Percentiles rank a stretch among this genome's conserved stretches.
These are phyloP conservation scores for Oeneis ivallda DNA, from an alignment of 2,888 invertebrate genomes.

Conservation along the genomic window DNA sequence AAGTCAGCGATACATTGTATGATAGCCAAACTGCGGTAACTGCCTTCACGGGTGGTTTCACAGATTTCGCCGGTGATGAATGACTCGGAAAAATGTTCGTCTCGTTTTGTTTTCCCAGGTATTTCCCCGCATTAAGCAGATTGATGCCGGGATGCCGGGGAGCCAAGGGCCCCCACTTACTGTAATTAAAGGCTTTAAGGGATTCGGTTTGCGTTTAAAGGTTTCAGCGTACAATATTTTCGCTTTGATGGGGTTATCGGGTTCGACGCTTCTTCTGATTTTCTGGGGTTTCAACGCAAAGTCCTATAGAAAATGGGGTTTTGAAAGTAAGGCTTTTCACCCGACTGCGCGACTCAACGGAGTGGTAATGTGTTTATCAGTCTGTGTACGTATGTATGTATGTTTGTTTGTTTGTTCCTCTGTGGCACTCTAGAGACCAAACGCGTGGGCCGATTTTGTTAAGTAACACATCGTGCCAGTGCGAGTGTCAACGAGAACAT, in stretches of 20 bases:
- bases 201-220: constrained; percentile 54
- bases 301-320: neutral
- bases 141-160: constrained; percentile 66
- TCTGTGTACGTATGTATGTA: too few species aligned
- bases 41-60: constrained; percentile 33
- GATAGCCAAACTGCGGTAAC: neutral
- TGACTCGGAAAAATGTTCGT: constrained; percentile 50
- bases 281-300: neutral
- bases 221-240: neutral
- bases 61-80: constrained; percentile 52
- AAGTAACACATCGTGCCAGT: too few species aligned
- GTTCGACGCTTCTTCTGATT: neutral
- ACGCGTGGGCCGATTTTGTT: too few species aligned
- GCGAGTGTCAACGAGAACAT: too few species aligned
- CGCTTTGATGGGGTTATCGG: constrained; percentile 9
- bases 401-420: too few species aligned
- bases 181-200: constrained; percentile 76
- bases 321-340: neutral
- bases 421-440: too few species aligned
- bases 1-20: neutral
- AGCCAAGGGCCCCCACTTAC: constrained; percentile 59
- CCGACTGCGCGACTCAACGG: too few species aligned
- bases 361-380: too few species aligned
- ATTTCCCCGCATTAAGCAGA: constrained; percentile 64
- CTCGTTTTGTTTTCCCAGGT: constrained; percentile 45